These are phyloP conservation scores for Brachyrhaphis roseni DNA, from an alignment of 2,797 vertebrate species.

Conservation along the genomic window DNA sequence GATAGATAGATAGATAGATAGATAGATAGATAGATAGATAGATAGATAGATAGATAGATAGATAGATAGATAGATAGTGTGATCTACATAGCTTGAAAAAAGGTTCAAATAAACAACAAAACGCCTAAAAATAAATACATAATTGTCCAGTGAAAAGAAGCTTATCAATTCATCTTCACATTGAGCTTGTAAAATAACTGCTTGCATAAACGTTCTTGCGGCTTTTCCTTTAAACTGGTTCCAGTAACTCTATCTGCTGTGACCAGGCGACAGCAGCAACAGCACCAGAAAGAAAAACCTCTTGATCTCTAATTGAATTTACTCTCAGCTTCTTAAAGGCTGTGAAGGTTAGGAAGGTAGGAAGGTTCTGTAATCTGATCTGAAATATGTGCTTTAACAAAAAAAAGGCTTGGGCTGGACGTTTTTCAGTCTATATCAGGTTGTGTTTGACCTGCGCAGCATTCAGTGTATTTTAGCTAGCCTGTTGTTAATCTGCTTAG, in stretches of 20 bases:
- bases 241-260: neutral
- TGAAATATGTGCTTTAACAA: constrained; percentile 38
- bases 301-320: constrained; percentile 33
- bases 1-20: too few species aligned
- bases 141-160: neutral
- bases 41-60: too few species aligned
- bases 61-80: neutral
- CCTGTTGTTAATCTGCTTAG: constrained; percentile 75
- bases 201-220: neutral
- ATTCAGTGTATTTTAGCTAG: constrained; percentile 64
- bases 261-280: neutral
- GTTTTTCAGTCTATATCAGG: constrained; percentile 55
- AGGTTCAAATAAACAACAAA: neutral
- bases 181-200: neutral
- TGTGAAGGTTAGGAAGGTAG: constrained; percentile 17
- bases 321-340: constrained; percentile 14
- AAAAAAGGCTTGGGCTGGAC: constrained; percentile 15
- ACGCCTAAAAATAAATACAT: neutral
- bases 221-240: neutral
- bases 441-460: constrained; percentile 56
- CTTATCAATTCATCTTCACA: neutral
- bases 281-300: neutral
- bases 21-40: too few species aligned
- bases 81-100: neutral
- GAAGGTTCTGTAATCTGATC: constrained; percentile 48